These are phyloP conservation scores for Xylophagus ater DNA, from an alignment of 2,888 invertebrate species.

Conservation along the genomic window DNA sequence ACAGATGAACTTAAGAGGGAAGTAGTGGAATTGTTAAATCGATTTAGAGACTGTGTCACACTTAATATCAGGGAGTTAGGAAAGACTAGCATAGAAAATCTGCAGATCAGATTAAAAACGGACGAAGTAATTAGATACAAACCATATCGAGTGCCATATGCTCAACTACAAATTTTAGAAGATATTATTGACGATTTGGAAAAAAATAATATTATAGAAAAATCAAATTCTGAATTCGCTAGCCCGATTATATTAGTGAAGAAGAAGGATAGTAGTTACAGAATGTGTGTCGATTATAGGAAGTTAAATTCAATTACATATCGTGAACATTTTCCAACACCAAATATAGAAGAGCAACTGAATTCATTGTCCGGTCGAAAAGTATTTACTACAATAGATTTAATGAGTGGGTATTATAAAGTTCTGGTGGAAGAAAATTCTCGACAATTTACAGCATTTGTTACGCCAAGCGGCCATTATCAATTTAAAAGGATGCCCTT, in stretches of 20 bases:
- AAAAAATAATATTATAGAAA: slow-evolving; percentile 4
- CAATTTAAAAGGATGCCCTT: slow-evolving; percentile 23
- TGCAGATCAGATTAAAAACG: too few species aligned
- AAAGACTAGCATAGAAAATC: too few species aligned
- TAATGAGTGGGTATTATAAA: slow-evolving; percentile 19
- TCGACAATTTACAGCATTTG: slow-evolving; percentile 21
- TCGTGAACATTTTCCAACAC: slow-evolving; percentile 19
- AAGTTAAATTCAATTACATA: slow-evolving; percentile 22
- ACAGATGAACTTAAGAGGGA: too few species aligned
- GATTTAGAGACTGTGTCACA: too few species aligned
- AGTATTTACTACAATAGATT: slow-evolving; percentile 19
- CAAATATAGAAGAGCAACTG: slow-evolving; percentile 21
- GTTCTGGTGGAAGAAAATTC: slow-evolving; percentile 18
- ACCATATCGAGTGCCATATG: slow-evolving; percentile 6
- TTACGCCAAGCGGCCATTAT: slow-evolving; percentile 21
- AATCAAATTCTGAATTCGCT: slow-evolving; percentile 22
- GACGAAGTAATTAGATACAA: too few species aligned
- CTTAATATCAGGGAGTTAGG: too few species aligned
- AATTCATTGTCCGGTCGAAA: slow-evolving; percentile 1
- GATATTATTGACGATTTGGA: slow-evolving; percentile 7
- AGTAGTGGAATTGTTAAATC: too few species aligned
- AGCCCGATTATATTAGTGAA: slow-evolving; percentile 25
- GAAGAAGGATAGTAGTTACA: slow-evolving; percentile 15
- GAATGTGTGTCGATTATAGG: slow-evolving; percentile 21
- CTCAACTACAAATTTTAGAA: slow-evolving; percentile 1